Base-by-base conservation (phyloP, 1,140 invertebrate genomes). In the Scaptomyza graminum region DNA sequence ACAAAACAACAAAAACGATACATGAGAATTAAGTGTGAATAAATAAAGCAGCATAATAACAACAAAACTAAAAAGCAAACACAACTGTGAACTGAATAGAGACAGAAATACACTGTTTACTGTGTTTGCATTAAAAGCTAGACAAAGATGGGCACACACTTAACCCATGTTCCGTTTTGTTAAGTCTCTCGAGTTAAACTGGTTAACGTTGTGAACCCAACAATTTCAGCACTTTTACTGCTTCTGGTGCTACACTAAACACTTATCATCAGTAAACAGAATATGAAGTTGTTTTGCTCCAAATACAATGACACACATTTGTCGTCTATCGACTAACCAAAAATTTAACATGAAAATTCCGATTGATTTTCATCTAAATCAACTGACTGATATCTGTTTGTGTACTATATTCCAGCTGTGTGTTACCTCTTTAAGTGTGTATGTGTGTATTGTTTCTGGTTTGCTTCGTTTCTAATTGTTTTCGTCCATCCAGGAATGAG, bases 381-480 rank as follows among this genome's bases (percentile, higher is more conserved):
- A 69, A 75, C 62, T 85, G 66, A 60, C 70, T 68, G 70, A 74
- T 78, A 87, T 87, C 82, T 77, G 77, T 60, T 85, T 22, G 63
- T 74, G 46, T 28, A 11, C 49, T 49, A 3, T 18, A 1, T 34
- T 6, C n/a, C 9, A 1, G 12, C 37, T 52, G 22, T 12, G 25
- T 46, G 12, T 34, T 22, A 8, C 9, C 31, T 31, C 18, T 43
- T 4, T 31, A 18, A 18, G 37, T 70, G 51, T 52, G 64, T 34
- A 31, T 46, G 51, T 66, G 62, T 56, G 52, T 63, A 65, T 71
- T 74, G 69, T 65, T 81, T 85, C 82, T 82, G 82, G 73, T 74
- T 87, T 71, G 77, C 62, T 57, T 71, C 82, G 82, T 75, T 81
- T 85, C 82, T 85, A 85, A 85, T 85, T 85, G 82, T 87, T 85